Base-by-base conservation (phyloP, 2,888 invertebrate genomes). In the Scaptomyza cyrtandrae region DNA sequence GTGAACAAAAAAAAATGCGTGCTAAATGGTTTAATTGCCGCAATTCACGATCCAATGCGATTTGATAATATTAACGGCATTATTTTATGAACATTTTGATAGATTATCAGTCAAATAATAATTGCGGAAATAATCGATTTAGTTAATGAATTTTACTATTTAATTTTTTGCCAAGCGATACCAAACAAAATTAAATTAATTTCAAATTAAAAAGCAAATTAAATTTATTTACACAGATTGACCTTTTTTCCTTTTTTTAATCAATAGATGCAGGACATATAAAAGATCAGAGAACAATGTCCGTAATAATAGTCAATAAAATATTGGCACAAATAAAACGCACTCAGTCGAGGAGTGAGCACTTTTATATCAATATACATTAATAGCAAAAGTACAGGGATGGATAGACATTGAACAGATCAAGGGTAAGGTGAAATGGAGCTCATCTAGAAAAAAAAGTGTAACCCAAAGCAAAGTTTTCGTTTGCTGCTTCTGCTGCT, bases 11-110 rank as follows among this genome's bases (percentile, higher is more conserved):
- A 61, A 44, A 80, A 84, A 69, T 78, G 87, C 82, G 85, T 84
- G 85, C 57, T 78, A 78, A 86, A 83, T 86, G 70, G 57, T 74
- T 77, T 78, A 86, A 83, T 83, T 83, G 87, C 75, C 60, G 60
- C 81, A 75, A 78, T 84, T 81, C 83, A 80, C 62, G 58, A 71
- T 29, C 57, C 41, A 53, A 64, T 39, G 60, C 19, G 24, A 3
- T n/a, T n/a, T n/a, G n/a, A n/a, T n/a, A n/a, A n/a, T 4, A 24
- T 24, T 24, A 24, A 5, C 24, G 3, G 3, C 24, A 24, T 24
- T 24, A 24, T 24, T 24, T 24, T 24, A 24, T 24, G 24, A 24
- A 24, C 24, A 56, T 59, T 46, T 63, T 65, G 68, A 75, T 67
- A 24, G 59, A 75, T 71, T 50, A 64, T 31, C 43, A 45, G 37